A percentile compares a stretch with the other conserved stretches of the same genome.
Evolutionary conservation across 2,797 vertebrate genomes (phyloP).

Genomic region (Rhynchonycteris naso): DNA sequence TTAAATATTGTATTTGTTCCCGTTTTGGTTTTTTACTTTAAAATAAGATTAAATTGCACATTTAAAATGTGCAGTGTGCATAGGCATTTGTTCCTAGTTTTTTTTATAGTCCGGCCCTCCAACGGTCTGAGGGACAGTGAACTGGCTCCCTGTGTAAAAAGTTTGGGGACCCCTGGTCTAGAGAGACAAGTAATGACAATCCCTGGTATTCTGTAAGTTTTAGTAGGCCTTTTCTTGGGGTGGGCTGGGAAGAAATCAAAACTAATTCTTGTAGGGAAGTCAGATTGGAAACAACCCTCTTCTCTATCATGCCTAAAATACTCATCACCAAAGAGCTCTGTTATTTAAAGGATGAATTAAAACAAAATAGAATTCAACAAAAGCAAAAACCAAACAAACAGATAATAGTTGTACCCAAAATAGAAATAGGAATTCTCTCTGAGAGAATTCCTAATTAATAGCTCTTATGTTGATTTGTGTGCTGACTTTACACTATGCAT

Average conservation of each 20-base stretch:
- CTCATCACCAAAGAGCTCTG: not conserved
- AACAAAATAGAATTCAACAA: not conserved
- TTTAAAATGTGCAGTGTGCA: too few relatives aligned
- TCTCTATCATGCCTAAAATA: not conserved
- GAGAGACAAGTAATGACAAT: not conserved
- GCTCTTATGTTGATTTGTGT: not conserved
- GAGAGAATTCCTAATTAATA: not conserved
- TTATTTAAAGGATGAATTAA: slow-evolving; percentile 14
- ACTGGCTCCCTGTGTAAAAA: too few relatives aligned
- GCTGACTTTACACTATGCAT: not conserved
- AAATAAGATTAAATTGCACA: too few relatives aligned
- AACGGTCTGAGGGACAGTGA: too few relatives aligned
- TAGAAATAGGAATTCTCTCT: not conserved
- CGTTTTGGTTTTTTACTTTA: too few relatives aligned
- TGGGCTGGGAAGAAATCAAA: not conserved
- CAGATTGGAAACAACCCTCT: not conserved
- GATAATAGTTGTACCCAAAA: not conserved
- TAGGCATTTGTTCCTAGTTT: too few relatives aligned
- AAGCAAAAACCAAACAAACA: not conserved
- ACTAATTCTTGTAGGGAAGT: not conserved
- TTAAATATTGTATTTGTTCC: too few relatives aligned
- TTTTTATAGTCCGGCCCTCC: too few relatives aligned
- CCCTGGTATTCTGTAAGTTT: not conserved
- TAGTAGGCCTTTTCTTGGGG: not conserved
- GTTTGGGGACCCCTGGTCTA: too few relatives aligned